These are phyloP conservation scores for Pomacea maculata DNA, from an alignment of 1,140 invertebrate genomes.

Conservation along the genomic window DNA sequence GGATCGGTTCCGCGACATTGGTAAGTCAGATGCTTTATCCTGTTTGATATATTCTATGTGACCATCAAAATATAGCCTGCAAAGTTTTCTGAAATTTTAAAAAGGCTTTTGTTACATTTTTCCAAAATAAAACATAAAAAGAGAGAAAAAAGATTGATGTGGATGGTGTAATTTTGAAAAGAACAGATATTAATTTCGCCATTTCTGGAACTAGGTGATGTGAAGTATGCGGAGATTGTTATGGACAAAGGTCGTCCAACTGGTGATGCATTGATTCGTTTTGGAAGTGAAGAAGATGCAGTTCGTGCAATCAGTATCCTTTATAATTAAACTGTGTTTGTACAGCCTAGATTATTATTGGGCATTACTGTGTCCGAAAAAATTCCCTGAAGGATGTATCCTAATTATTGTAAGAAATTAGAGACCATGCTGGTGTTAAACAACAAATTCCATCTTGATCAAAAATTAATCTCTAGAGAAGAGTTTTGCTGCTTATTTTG, in stretches of 20 bases:
- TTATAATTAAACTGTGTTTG: conserved; percentile 41
- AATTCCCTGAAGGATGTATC: too few relatives aligned
- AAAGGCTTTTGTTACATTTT: not conserved
- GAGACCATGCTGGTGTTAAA: too few relatives aligned
- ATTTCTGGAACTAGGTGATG: conserved; percentile 67
- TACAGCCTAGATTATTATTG: too few relatives aligned
- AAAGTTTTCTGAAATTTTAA: not conserved
- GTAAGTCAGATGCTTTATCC: conserved; percentile 65
- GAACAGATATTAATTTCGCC: not conserved
- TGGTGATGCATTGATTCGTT: conserved; percentile 85
- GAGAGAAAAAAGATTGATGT: not conserved
- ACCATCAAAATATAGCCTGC: not conserved
- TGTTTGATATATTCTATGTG: too few relatives aligned
- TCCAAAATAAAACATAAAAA: not conserved
- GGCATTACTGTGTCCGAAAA: too few relatives aligned
- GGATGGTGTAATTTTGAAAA: not conserved
- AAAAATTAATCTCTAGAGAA: too few relatives aligned
- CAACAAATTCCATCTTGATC: too few relatives aligned
- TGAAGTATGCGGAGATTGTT: conserved; percentile 92
- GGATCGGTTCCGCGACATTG: conserved; percentile 94
- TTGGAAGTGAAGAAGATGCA: conserved; percentile 86
- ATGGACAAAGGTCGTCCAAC: conserved; percentile 70
- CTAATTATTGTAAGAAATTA: too few relatives aligned
- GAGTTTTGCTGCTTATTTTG: too few relatives aligned
- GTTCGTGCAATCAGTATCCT: conserved; percentile 76